Evolutionary conservation across 2,888 invertebrate genomes (phyloP).

Genomic region (Labia minor): DNA sequence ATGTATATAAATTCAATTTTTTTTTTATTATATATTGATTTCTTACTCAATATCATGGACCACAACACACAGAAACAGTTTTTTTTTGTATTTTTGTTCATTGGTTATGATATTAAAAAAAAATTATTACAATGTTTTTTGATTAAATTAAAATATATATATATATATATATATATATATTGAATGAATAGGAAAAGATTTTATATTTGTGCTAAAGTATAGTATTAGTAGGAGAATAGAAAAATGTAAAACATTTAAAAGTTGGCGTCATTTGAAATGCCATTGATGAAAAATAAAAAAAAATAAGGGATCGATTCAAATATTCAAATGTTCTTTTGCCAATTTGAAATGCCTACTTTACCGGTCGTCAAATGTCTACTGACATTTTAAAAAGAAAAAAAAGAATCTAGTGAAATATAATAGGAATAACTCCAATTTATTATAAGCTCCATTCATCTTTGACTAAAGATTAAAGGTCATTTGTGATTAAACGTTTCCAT

Average conservation of each 20-base stretch:
- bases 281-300: not conserved
- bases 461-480: not conserved
- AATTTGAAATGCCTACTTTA: not conserved
- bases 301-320: constrained; percentile 4
- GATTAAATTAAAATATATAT: too few species aligned
- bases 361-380: not conserved
- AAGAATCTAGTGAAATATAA: not conserved
- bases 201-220: too few species aligned
- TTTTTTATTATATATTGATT: too few species aligned
- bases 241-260: not conserved
- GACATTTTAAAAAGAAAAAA: not conserved
- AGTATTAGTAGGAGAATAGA: not conserved
- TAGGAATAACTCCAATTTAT: not conserved
- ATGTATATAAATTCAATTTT: too few species aligned
- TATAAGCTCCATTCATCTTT: not conserved
- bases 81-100: too few species aligned
- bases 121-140: too few species aligned
- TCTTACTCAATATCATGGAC: too few species aligned
- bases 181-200: too few species aligned
- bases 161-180: too few species aligned
- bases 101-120: too few species aligned
- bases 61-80: too few species aligned
- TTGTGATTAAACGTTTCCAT: not conserved
- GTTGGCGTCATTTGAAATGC: not conserved
- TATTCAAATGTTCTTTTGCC: constrained; percentile 1